These are phyloP conservation scores for Triops longicaudatus DNA, from an alignment of 1,140 invertebrate species.

Conservation along the genomic window DNA sequence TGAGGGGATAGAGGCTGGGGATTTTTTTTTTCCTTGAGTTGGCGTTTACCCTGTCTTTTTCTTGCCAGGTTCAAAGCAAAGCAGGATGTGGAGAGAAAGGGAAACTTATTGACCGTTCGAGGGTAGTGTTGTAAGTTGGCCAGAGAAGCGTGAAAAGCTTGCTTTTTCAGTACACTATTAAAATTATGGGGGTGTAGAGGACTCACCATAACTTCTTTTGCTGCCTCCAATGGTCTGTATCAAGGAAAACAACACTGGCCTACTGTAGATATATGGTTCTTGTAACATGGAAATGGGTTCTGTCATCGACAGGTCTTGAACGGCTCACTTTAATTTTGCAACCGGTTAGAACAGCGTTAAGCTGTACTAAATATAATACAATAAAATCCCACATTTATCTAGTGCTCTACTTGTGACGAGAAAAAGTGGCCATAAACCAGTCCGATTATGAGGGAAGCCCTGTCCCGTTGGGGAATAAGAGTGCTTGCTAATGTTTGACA, in stretches of 20 bases:
- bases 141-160: background rate
- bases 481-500: background rate
- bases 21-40: background rate
- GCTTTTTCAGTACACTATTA: background rate
- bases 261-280: no score
- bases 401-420: background rate
- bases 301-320: no score
- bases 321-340: background rate
- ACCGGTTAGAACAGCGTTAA: background rate
- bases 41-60: background rate
- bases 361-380: background rate
- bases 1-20: background rate
- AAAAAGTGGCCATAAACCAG: background rate
- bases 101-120: slow-evolving; percentile 6
- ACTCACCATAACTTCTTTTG: background rate
- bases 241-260: background rate
- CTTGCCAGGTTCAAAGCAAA: background rate
- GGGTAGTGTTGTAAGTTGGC: slow-evolving; percentile 2
- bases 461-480: slow-evolving; percentile 11
- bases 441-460: background rate
- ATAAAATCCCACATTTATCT: background rate
- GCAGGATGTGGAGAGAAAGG: background rate
- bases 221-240: background rate
- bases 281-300: no score
- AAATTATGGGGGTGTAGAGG: background rate